Evolutionary conservation across 37 sponge, comb jelly and placozoan species (phyloP).

Genomic region (Sycon ciliatum): DNA sequence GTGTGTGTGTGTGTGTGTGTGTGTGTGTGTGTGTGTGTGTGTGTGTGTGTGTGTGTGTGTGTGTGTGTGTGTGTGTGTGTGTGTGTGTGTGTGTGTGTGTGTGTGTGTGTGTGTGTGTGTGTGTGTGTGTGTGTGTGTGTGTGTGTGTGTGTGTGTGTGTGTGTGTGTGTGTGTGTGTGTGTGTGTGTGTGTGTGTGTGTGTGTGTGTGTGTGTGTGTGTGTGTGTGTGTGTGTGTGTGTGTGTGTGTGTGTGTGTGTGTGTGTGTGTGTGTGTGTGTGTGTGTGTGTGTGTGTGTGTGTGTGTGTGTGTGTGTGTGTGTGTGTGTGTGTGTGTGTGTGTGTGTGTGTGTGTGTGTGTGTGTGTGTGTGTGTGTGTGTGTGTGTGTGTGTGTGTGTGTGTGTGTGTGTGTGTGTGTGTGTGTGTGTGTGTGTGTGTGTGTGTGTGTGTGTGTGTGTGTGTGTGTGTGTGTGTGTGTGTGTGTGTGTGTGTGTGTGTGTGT

Average conservation of each 20-base stretch:
- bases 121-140: conserved; percentile 15
- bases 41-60: conserved; percentile 22
- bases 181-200: conserved; percentile 1
- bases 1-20: conserved; percentile 24
- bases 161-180: neutral
- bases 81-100: conserved; percentile 18
- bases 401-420: too few species aligned
- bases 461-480: too few species aligned
- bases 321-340: too few species aligned
- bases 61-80: neutral
- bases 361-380: too few species aligned
- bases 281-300: too few species aligned
- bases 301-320: too few species aligned
- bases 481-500: too few species aligned
- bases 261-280: neutral
- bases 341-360: too few species aligned
- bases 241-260: neutral
- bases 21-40: conserved; percentile 33
- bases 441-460: too few species aligned
- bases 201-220: neutral
- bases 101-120: neutral
- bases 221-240: conserved; percentile 1
- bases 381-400: too few species aligned
- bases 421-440: too few species aligned
- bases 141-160: conserved; percentile 1